Evolutionary conservation across 2,113 vertebrate genomes (phyloP), one percentile per base, ranked within the genome.

Genomic region (Condylura cristata): DNA sequence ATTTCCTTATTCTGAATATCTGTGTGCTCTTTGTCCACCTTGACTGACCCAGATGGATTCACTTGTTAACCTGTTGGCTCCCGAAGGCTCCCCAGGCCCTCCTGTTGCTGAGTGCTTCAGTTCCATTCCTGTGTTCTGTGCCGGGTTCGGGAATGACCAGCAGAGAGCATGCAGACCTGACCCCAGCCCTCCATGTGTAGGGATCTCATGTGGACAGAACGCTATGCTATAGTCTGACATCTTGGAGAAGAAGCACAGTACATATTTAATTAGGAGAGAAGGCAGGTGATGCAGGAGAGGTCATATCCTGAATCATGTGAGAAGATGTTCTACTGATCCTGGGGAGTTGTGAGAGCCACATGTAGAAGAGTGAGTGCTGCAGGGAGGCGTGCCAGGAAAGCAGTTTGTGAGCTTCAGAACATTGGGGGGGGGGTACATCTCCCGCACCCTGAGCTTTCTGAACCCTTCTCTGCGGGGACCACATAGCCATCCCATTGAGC

Each of bases 401-500:
- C 5, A 56, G 61, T 26, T 34, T 61, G 32, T 58, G 61, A 60
- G 53, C 26, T 28, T 20, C 14, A 68, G 14, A 63, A n/a, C n/a
- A n/a, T n/a, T n/a, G n/a, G n/a, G n/a, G n/a, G n/a, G n/a, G n/a
- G n/a, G n/a, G n/a, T n/a, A n/a, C n/a, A n/a, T n/a, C n/a, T n/a
- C 28, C 61, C 5, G 51, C 2, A 11, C 3, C 30, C 3, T 37
- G 39, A 88, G 18, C 3, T 71, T 72, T 60, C 90, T 56, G 4
- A 39, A 48, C 44, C 30, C 58, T 9, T 10, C n/a, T 63, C 81
- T 34, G 6, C 12, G 60, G 76, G 78, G 34, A 63, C 24, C 18
- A 39, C 18, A 20, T 3, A 76, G 32, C 32, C 6, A 34, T 24
- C 6, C 9, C 2, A 1, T 1, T 46, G 1, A 16, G 28, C 34